Evolutionary conservation across 2,888 invertebrate genomes (phyloP).

Genomic region (Volucella inflata): DNA sequence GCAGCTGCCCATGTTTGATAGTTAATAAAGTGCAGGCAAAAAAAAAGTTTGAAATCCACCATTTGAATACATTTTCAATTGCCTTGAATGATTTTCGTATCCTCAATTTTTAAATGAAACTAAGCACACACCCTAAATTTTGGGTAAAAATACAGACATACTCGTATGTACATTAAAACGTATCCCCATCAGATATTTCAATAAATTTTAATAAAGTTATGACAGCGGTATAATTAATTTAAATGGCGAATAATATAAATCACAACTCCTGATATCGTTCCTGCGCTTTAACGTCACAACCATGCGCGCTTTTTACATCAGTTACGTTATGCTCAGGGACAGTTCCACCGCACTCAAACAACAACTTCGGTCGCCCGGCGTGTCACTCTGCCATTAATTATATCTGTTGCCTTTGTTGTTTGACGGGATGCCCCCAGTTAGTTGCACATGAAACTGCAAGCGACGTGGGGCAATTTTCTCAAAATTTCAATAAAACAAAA

Average conservation of each 20-base stretch:
- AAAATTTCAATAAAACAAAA: slow-evolving; percentile 46
- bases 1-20: no score
- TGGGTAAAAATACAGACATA: neutral
- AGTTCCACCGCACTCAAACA: slow-evolving; percentile 20
- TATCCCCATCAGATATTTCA: slow-evolving; percentile 27
- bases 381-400: slow-evolving; percentile 62
- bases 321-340: slow-evolving; percentile 18
- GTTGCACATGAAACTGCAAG: neutral
- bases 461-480: slow-evolving; percentile 40
- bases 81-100: no score
- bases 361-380: slow-evolving; percentile 30
- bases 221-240: slow-evolving; percentile 63
- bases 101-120: no score
- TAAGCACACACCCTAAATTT: neutral
- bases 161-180: neutral
- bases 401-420: slow-evolving; percentile 51
- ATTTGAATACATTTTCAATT: no score
- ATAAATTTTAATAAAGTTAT: slow-evolving; percentile 60
- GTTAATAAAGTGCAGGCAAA: no score
- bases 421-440: slow-evolving; percentile 41
- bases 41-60: no score
- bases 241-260: slow-evolving; percentile 62
- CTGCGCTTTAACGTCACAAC: slow-evolving; percentile 38
- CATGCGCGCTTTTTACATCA: slow-evolving; percentile 31
- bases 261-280: slow-evolving; percentile 33